Conservation (phyloP, 1,140 invertebrate genomes). For the Drosophila pseudoobscura region DNA sequence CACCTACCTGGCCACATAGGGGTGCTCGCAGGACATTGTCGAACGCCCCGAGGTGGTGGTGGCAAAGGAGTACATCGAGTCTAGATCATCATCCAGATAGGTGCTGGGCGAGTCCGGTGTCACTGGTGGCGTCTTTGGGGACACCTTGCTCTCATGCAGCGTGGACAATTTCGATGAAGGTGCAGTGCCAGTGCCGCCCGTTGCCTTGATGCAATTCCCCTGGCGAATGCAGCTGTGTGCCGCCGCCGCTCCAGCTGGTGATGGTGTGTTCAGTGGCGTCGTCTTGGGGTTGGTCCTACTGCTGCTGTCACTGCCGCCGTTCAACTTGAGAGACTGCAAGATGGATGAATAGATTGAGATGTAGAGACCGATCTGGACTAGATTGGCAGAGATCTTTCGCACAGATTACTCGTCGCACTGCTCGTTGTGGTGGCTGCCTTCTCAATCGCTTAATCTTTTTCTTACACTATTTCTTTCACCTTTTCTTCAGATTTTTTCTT, state of each 20-base stretch:
- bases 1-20: constrained; percentile 87
- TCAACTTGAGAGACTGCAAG: constrained; percentile 77
- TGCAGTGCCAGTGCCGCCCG: neutral
- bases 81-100: constrained; percentile 87
- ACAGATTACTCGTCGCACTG: too few species aligned
- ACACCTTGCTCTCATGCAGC: constrained; percentile 68
- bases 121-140: constrained; percentile 85
- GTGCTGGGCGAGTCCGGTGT: constrained; percentile 85
- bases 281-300: constrained; percentile 31
- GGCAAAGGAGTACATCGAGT: constrained; percentile 90
- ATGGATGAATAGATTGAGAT: constrained; percentile 37
- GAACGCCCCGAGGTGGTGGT: constrained; percentile 87
- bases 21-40: constrained; percentile 87
- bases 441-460: constrained; percentile 45
- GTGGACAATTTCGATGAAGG: constrained; percentile 55
- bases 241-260: constrained; percentile 1
- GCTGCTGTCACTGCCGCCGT: constrained; percentile 59
- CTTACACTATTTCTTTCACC: constrained; percentile 37
- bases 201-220: constrained; percentile 41
- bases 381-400: constrained; percentile 46
- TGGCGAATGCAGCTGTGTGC: constrained; percentile 45
- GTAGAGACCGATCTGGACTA: neutral
- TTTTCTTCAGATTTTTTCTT: constrained; percentile 5
- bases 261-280: constrained; percentile 2
- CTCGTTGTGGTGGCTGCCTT: constrained; percentile 44